Percentiles rank a stretch among this genome's conserved stretches.
Conservation (phyloP, 2,113 vertebrate genomes). For the Pangasianodon hypophthalmus region DNA sequence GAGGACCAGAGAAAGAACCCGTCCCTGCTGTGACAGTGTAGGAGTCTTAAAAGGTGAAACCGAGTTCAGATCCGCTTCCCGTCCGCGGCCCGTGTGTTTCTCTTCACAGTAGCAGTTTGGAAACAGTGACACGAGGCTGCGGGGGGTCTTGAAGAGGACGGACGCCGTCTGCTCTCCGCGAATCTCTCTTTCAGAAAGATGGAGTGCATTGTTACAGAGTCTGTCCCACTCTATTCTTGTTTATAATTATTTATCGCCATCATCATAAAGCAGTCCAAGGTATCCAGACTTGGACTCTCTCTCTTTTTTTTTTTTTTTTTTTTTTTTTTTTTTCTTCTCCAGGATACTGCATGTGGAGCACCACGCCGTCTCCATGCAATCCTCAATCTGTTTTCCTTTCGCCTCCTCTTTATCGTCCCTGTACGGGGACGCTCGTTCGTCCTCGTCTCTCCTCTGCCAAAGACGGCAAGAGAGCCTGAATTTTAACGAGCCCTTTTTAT, state of each 20-base stretch:
- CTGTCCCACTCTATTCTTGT: not conserved
- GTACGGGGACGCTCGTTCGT: not conserved
- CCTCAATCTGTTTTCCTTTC: constrained; percentile 17
- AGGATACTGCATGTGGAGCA: not conserved
- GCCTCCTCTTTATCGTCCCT: constrained; percentile 31
- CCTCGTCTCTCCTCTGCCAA: not conserved
- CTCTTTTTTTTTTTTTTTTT: not conserved
- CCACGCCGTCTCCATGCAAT: not conserved
- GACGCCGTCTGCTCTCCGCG: not conserved
- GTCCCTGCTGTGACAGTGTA: not conserved
- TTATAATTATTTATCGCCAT: not conserved
- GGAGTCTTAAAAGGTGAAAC: not conserved
- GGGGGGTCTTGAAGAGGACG: not conserved
- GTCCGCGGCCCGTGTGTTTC: no score
- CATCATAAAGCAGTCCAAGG: not conserved
- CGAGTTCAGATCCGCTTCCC: not conserved
- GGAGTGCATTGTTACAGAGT: not conserved
- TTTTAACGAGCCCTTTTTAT: constrained; percentile 40
- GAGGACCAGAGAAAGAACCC: no score
- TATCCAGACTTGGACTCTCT: constrained; percentile 5
- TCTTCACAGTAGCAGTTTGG: not conserved
- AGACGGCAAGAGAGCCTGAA: not conserved
- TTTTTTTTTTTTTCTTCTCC: not conserved
- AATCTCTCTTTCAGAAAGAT: not conserved
- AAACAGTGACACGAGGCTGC: not conserved